Evolutionary conservation across 2,888 invertebrate genomes (phyloP).

Genomic region (Resseliella maxima): DNA sequence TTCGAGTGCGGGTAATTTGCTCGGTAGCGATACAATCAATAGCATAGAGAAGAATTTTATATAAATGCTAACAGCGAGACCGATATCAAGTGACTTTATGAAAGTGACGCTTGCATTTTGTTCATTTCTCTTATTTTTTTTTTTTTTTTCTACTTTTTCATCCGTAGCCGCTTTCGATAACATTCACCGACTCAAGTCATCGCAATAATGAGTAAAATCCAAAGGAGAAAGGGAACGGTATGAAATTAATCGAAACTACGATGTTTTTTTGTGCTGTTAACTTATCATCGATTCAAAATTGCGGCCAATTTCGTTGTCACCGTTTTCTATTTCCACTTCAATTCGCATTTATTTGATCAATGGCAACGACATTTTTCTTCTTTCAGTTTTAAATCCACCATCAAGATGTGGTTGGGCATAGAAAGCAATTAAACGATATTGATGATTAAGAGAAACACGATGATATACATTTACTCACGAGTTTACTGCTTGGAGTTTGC

Average conservation of each 20-base stretch:
- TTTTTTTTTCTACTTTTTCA: neutral
- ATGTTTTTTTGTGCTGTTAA: neutral
- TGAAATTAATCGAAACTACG: conserved; percentile 48
- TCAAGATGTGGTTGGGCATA: neutral
- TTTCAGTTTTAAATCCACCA: neutral
- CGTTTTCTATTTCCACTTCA: neutral
- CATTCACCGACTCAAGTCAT: neutral
- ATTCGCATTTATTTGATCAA: neutral
- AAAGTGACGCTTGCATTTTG: conserved; percentile 37
- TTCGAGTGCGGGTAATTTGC: conserved; percentile 39
- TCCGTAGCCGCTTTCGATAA: neutral
- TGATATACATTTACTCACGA: conserved; percentile 19
- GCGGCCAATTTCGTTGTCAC: neutral
- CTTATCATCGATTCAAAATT: conserved; percentile 14
- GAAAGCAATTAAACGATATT: neutral
- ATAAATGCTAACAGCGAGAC: neutral
- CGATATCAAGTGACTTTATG: conserved; percentile 42
- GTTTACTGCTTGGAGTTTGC: neutral
- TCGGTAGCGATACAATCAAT: neutral
- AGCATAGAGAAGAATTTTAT: neutral
- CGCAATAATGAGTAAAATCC: neutral
- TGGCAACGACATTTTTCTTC: conserved; percentile 33
- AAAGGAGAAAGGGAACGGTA: neutral
- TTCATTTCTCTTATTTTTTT: too few species aligned
- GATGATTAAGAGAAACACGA: neutral